A percentile compares a stretch with the other conserved stretches of the same genome.
phyloP scores from a whole-genome alignment of 1,140 invertebrate species.

The Centruroides vittatus region DNA sequence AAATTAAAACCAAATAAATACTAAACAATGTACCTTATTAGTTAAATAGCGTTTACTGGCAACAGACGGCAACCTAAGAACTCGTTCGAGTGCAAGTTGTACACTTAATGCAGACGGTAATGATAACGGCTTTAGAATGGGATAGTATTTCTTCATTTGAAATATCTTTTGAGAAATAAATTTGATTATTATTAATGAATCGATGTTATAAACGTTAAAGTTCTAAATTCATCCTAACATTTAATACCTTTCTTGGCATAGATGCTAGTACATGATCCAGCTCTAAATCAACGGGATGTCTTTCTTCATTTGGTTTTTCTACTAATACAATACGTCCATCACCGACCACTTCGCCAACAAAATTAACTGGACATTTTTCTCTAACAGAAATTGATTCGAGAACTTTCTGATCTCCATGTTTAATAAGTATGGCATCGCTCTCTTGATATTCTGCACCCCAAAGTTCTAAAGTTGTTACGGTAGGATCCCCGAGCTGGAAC shows the following conservation, averaged over 20 bases:
- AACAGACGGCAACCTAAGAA: slow-evolving; percentile 76
- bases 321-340: slow-evolving; percentile 49
- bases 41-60: slow-evolving; percentile 91
- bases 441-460: slow-evolving; percentile 99
- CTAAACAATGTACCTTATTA: slow-evolving; percentile 44
- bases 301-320: slow-evolving; percentile 17
- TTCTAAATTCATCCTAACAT: background rate
- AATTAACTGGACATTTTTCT: slow-evolving; percentile 82
- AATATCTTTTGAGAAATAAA: background rate
- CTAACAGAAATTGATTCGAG: slow-evolving; percentile 59
- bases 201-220: background rate
- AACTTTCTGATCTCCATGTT: slow-evolving; percentile 41
- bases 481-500: slow-evolving; percentile 87
- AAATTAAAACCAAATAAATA: no score
- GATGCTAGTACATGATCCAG: slow-evolving; percentile 78
- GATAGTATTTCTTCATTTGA: slow-evolving; percentile 21
- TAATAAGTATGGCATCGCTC: slow-evolving; percentile 75
- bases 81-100: slow-evolving; percentile 53
- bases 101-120: slow-evolving; percentile 42
- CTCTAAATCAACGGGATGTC: slow-evolving; percentile 69
- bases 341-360: slow-evolving; percentile 83
- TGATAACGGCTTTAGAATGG: slow-evolving; percentile 26
- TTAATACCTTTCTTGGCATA: slow-evolving; percentile 56
- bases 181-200: background rate
- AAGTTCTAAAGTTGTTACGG: slow-evolving; percentile 77